These are phyloP conservation scores for Paramormyrops kingsleyae DNA, from an alignment of 2,113 vertebrate species.

Conservation along the genomic window DNA sequence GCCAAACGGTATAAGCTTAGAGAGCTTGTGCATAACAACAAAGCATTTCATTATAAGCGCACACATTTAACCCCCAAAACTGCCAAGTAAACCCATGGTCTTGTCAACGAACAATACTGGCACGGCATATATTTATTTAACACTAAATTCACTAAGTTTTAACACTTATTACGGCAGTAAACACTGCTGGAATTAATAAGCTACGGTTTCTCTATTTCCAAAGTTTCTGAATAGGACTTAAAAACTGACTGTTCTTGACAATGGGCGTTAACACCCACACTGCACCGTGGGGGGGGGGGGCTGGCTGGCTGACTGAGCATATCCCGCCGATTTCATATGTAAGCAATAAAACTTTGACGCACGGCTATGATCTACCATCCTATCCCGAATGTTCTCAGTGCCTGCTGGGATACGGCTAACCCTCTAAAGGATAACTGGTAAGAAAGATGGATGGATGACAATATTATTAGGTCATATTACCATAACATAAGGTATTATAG, in stretches of 20 bases:
- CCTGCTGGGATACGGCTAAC: not conserved
- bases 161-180: not conserved
- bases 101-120: not conserved
- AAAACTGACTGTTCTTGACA: not conserved
- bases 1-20: not conserved
- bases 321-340: not conserved
- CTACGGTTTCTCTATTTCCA: not conserved
- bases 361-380: not conserved
- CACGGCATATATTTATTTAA: not conserved
- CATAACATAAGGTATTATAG: not conserved
- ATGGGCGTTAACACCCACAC: not conserved
- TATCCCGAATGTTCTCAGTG: not conserved
- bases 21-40: not conserved
- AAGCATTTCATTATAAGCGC: not conserved
- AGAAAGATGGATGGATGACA: not conserved
- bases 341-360: not conserved
- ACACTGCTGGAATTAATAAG: not conserved
- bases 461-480: not conserved
- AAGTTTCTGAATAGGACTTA: not conserved
- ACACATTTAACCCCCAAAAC: not conserved
- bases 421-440: not conserved
- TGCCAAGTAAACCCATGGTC: not conserved
- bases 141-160: not conserved
- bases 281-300: not conserved
- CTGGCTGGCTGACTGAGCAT: not conserved